Evolutionary conservation across 2,113 vertebrate species (phyloP).

Genomic region (Planiliza haematocheilus): DNA sequence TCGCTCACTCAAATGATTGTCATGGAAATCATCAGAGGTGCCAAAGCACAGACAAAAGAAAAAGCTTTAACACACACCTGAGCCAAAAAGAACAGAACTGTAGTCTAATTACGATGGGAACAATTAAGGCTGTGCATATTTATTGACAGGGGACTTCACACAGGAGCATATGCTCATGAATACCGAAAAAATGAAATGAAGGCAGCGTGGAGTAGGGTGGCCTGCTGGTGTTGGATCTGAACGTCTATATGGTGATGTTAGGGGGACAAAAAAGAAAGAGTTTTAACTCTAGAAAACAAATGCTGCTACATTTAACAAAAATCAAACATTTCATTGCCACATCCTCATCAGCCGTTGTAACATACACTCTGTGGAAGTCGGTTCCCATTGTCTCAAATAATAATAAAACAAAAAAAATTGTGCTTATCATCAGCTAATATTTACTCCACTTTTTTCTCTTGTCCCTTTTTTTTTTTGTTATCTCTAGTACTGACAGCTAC

Average conservation of each 20-base stretch:
- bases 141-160: conserved; percentile 79
- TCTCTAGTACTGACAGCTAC: conserved; percentile 58
- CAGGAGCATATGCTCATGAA: conserved; percentile 81
- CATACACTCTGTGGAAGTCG: neutral
- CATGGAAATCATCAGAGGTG: conserved; percentile 82
- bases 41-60: conserved; percentile 81
- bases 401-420: neutral
- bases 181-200: conserved; percentile 60
- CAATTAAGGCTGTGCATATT: conserved; percentile 82
- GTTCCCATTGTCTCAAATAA: conserved; percentile 27
- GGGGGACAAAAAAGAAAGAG: neutral
- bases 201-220: conserved; percentile 8
- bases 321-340: neutral
- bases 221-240: conserved; percentile 33
- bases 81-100: conserved; percentile 83
- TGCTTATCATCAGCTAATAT: conserved; percentile 38
- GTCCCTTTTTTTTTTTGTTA: conserved; percentile 13
- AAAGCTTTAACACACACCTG: conserved; percentile 74
- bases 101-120: conserved; percentile 78
- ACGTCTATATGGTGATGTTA: conserved; percentile 31
- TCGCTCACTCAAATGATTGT: conserved; percentile 75
- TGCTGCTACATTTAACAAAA: neutral
- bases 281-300: neutral
- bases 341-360: neutral
- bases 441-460: conserved; percentile 27